These are phyloP conservation scores for Temnothorax nylanderi DNA, from an alignment of 1,140 invertebrate species.

Conservation along the genomic window DNA sequence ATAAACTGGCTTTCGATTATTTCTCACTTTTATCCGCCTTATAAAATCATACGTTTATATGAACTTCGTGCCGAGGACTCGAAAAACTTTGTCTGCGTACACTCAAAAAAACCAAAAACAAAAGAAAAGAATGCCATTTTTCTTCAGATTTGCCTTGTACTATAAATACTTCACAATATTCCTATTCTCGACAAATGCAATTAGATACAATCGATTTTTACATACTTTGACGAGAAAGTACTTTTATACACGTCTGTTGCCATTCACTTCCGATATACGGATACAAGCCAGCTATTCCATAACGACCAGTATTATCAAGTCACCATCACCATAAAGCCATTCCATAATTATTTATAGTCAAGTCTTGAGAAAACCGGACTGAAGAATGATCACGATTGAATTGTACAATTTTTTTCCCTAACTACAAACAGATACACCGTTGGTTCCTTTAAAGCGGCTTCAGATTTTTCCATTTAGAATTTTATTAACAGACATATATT, in stretches of 20 bases:
- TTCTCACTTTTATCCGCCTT: conserved; percentile 29
- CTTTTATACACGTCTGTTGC: conserved; percentile 58
- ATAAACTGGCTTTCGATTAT: conserved; percentile 53
- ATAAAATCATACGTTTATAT: conserved; percentile 60
- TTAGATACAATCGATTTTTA: conserved; percentile 58
- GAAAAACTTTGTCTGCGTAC: conserved; percentile 58
- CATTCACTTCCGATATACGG: conserved; percentile 71
- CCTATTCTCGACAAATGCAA: conserved; percentile 49
- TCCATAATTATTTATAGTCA: conserved; percentile 59
- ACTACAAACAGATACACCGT: neutral
- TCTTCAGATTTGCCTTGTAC: conserved; percentile 40
- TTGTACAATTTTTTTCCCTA: conserved; percentile 33
- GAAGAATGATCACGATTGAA: conserved; percentile 60
- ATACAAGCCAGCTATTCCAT: conserved; percentile 73
- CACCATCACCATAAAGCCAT: conserved; percentile 50
- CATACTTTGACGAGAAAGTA: conserved; percentile 57
- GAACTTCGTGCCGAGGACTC: conserved; percentile 43
- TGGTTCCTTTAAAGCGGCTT: neutral
- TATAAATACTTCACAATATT: conserved; percentile 48
- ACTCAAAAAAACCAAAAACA: conserved; percentile 60
- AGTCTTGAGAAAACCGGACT: conserved; percentile 55
- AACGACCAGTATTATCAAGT: conserved; percentile 59
- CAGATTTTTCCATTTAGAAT: conserved; percentile 32
- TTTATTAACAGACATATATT: conserved; percentile 15
- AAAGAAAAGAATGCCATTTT: conserved; percentile 46